These are phyloP conservation scores for Columbina picui DNA, from an alignment of 2,113 vertebrate genomes.

Conservation along the genomic window DNA sequence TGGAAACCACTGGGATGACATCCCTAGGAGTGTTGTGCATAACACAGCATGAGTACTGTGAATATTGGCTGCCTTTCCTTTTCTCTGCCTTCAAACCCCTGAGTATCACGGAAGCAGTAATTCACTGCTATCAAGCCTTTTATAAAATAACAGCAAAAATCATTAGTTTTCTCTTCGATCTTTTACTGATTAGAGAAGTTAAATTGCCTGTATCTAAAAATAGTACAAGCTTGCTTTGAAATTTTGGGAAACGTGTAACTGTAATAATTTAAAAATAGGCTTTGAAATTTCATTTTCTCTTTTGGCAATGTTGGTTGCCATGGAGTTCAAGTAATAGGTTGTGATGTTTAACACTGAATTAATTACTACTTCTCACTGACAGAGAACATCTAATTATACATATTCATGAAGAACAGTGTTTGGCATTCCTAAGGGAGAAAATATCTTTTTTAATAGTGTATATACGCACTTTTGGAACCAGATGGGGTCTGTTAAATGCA, in stretches of 20 bases:
- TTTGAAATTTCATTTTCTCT: slow-evolving; percentile 78
- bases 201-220: slow-evolving; percentile 66
- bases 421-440: slow-evolving; percentile 61
- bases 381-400: slow-evolving; percentile 85
- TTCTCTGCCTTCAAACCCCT: neutral
- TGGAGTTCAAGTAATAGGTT: slow-evolving; percentile 86
- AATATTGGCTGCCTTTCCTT: neutral
- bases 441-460: slow-evolving; percentile 18
- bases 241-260: slow-evolving; percentile 72
- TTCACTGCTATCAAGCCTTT: neutral
- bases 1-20: neutral
- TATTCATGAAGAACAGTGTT: slow-evolving; percentile 77
- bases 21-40: neutral
- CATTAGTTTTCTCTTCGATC: neutral
- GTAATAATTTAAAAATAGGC: slow-evolving; percentile 79
- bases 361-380: slow-evolving; percentile 85
- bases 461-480: neutral
- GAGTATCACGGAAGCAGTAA: neutral
- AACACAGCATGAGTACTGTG: neutral
- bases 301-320: slow-evolving; percentile 78
- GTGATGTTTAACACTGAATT: slow-evolving; percentile 87
- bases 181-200: slow-evolving; percentile 20
- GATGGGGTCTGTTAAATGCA: neutral
- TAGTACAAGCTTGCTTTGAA: slow-evolving; percentile 64
- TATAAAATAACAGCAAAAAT: neutral